Base-by-base conservation (phyloP, 2,888 invertebrate species). In the Ichneumon xanthorius region DNA sequence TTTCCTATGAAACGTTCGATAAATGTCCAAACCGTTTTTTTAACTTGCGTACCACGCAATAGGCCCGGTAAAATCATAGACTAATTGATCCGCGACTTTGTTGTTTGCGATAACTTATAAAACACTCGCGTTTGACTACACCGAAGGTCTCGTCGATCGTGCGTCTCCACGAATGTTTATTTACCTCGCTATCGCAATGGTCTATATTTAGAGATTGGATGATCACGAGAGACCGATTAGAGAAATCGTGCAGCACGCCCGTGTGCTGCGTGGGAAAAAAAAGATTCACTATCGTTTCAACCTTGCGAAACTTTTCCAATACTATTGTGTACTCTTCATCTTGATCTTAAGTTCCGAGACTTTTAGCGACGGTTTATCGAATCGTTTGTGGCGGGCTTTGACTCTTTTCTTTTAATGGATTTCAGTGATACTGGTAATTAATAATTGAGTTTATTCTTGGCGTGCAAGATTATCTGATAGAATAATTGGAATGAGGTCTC, bases 121-220 rank as follows among this genome's bases (percentile, higher is more conserved):
- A 37, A 37, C 3, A 40, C 55, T 22, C 33, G 19, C 37, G 14
- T 37, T 22, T 40, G 50, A 37, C 40, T 14, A 30, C 22, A 40
- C 7, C 37, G 19, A 75, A n/a, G 19, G 26, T 33, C 45, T 45
- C 33, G 2, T 14, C 45, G 26, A 71, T 83, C 37, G 63, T 63
- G 40, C 40, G 11, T 63, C 37, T 76, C 45, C 65, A 65, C 75
- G 48, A 37, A 37, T 76, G 80, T 76, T 84, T 84, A 67, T 84
- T 84, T 80, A 80, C 71, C 9, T 71, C 37, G 40, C 33, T 30
- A 80, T 67, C 63, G 55, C 30, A 71, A 76, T 65, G n/a, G 11
- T 55, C 75, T 84, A 80, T 84, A 84, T 84, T 84, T 84, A 76
- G 84, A 84, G 11, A 45, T 33, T 55, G 22, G 11, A n/a, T 22